Percentiles rank a stretch among this genome's conserved stretches.
Evolutionary conservation across 1,140 invertebrate species (phyloP).

Genomic region (Drosophila trapezifrons): DNA sequence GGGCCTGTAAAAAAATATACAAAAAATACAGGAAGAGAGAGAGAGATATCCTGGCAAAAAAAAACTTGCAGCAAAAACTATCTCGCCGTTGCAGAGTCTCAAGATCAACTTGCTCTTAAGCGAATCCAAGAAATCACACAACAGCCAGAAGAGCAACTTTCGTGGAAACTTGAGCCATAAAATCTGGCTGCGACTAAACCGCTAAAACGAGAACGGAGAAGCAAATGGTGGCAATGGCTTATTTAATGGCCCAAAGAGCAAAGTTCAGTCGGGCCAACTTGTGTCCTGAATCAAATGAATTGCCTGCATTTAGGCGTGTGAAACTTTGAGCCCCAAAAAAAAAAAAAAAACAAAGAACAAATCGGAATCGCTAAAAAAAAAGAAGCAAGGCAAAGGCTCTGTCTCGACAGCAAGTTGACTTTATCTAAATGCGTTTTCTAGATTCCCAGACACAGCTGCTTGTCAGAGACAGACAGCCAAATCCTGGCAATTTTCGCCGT

Average conservation of each 20-base stretch:
- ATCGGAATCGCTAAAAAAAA: slow-evolving; percentile 9
- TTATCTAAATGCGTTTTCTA: slow-evolving; percentile 49
- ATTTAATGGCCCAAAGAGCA: slow-evolving; percentile 30
- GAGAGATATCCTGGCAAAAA: no score
- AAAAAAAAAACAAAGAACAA: slow-evolving; percentile 34
- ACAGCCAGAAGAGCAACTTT: no score
- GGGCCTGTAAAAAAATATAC: not conserved
- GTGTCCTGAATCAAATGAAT: slow-evolving; percentile 25
- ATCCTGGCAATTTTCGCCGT: slow-evolving; percentile 52
- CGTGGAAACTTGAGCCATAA: slow-evolving; percentile 58
- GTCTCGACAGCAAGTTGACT: slow-evolving; percentile 24
- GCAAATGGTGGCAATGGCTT: slow-evolving; percentile 16
- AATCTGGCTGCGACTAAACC: slow-evolving; percentile 47
- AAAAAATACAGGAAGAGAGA: no score
- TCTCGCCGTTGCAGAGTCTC: not conserved
- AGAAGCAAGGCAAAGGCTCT: no score
- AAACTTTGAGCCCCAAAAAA: slow-evolving; percentile 25
- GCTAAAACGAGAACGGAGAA: slow-evolving; percentile 8
- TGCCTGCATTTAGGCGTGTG: slow-evolving; percentile 32
- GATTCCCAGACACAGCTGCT: slow-evolving; percentile 27
- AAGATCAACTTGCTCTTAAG: slow-evolving; percentile 10
- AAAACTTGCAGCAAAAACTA: slow-evolving; percentile 7
- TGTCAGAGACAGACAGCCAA: slow-evolving; percentile 21
- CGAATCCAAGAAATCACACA: not conserved
- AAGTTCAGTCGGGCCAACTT: slow-evolving; percentile 22